A percentile compares a stretch with the other conserved stretches of the same genome.
These are phyloP conservation scores for Leptonema lineaticorne DNA, from an alignment of 1,140 invertebrate genomes.

Conservation along the genomic window DNA sequence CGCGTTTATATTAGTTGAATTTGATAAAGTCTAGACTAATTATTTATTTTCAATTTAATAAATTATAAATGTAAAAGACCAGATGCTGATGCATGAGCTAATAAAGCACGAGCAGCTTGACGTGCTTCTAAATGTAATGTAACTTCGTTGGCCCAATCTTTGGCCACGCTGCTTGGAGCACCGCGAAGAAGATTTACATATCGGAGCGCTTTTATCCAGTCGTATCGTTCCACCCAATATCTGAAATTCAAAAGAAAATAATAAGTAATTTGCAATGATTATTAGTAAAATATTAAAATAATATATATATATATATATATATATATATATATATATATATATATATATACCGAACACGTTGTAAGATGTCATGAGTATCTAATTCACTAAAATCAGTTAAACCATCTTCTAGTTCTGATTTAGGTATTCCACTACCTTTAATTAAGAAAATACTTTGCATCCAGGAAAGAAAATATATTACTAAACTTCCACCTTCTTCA, in stretches of 20 bases:
- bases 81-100: constrained; percentile 79
- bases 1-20: no score
- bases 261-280: constrained; percentile 22
- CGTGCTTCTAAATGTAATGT: constrained; percentile 83
- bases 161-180: constrained; percentile 76
- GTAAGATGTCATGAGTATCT: constrained; percentile 85
- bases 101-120: constrained; percentile 82
- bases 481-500: constrained; percentile 74
- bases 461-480: constrained; percentile 85
- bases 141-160: constrained; percentile 85
- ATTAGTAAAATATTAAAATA: constrained; percentile 8
- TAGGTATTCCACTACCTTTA: constrained; percentile 60
- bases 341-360: constrained; percentile 72
- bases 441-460: constrained; percentile 73
- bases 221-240: constrained; percentile 82
- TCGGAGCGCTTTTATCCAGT: constrained; percentile 79
- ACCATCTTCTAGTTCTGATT: constrained; percentile 69
- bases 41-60: neutral
- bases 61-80: constrained; percentile 67
- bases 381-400: constrained; percentile 68
- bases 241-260: constrained; percentile 56
- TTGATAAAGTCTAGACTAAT: no score
- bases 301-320: no score
- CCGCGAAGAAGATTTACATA: constrained; percentile 91
- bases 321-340: constrained; percentile 13